phyloP scores from a whole-genome alignment of 2,113 vertebrate species.

The Oncorhynchus mykiss region DNA sequence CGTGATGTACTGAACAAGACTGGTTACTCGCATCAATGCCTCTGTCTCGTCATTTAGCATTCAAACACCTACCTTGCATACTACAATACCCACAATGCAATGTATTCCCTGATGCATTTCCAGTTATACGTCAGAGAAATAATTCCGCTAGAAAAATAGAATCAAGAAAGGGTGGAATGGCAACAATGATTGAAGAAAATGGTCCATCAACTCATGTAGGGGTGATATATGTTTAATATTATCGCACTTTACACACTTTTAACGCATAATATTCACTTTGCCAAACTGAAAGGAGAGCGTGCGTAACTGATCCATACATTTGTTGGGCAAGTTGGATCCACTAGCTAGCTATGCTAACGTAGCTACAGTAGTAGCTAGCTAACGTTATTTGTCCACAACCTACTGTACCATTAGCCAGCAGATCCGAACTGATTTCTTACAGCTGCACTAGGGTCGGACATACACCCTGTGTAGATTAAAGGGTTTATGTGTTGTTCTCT shows the following conservation, averaged over 20 bases:
- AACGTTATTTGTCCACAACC: no score
- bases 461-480: no score
- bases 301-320: not conserved
- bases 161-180: conserved; percentile 37
- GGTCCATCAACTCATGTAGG: conserved; percentile 63
- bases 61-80: not conserved
- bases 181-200: conserved; percentile 69
- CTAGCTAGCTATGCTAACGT: not conserved
- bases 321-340: not conserved
- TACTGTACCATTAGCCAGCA: no score
- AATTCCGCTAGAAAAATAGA: conserved; percentile 36
- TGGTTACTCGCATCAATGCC: no score
- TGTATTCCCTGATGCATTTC: conserved; percentile 26
- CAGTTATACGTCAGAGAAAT: conserved; percentile 49
- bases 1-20: no score
- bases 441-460: no score
- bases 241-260: not conserved
- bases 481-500: no score
- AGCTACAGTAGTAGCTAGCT: not conserved
- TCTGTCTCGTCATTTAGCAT: no score
- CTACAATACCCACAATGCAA: conserved; percentile 16
- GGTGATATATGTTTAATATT: conserved; percentile 5
- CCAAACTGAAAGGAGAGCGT: not conserved
- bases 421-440: no score
- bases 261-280: no score